Percentiles rank a stretch among this genome's conserved stretches.
Conservation (phyloP, 1,140 invertebrate species). For the Chrysomallon squamiferum region DNA sequence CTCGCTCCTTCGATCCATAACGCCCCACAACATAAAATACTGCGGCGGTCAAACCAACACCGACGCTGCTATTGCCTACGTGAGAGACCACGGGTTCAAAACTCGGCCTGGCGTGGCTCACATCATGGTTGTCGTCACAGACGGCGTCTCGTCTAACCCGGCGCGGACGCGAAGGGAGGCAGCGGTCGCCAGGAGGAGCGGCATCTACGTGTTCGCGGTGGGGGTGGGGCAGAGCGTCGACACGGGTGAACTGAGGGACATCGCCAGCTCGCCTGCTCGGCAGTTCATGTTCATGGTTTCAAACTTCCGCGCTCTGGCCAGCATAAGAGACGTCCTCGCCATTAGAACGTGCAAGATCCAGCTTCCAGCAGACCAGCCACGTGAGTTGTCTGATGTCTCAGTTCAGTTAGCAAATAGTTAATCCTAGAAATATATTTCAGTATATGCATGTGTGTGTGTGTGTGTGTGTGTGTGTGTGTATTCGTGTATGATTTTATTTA, state of each 20-base stretch:
- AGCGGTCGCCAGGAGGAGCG: slow-evolving; percentile 22
- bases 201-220: slow-evolving; percentile 49
- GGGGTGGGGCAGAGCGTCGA: slow-evolving; percentile 47
- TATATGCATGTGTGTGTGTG: too few relatives aligned
- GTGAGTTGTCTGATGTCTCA: too few relatives aligned
- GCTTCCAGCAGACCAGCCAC: not conserved
- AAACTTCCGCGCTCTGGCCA: slow-evolving; percentile 30
- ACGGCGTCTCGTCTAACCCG: slow-evolving; percentile 42
- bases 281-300: slow-evolving; percentile 45
- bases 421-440: too few relatives aligned
- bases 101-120: slow-evolving; percentile 26
- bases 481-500: too few relatives aligned
- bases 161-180: slow-evolving; percentile 35
- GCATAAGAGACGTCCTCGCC: slow-evolving; percentile 24
- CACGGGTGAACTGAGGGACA: slow-evolving; percentile 36
- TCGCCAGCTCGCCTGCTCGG: slow-evolving; percentile 37
- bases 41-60: slow-evolving; percentile 29
- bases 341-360: slow-evolving; percentile 14
- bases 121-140: slow-evolving; percentile 50
- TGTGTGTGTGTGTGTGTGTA: too few relatives aligned
- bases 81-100: not conserved
- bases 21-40: slow-evolving; percentile 3
- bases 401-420: too few relatives aligned
- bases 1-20: slow-evolving; percentile 10
- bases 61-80: slow-evolving; percentile 28